phyloP scores from a whole-genome alignment of 1,140 invertebrate species.

The Platyura marginata region DNA sequence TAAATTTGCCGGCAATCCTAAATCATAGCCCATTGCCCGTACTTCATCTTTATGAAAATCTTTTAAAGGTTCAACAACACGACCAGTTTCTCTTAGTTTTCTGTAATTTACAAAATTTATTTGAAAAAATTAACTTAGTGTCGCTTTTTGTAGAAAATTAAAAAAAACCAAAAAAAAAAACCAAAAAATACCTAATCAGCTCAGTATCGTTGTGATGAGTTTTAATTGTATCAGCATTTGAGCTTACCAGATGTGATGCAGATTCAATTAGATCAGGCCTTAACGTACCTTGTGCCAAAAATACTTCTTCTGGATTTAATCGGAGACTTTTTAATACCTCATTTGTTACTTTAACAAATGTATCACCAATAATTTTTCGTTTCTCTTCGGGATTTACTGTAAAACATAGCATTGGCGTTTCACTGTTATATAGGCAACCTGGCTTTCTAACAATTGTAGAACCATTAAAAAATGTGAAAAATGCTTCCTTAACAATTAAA shows the following conservation, averaged over 20 bases:
- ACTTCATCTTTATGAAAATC: constrained; percentile 99
- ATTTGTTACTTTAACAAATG: constrained; percentile 83
- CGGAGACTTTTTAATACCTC: constrained; percentile 66
- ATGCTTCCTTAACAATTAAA: constrained; percentile 61
- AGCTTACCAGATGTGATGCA: constrained; percentile 71
- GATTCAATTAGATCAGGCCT: constrained; percentile 97
- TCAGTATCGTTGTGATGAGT: constrained; percentile 99
- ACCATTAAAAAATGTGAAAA: constrained; percentile 54
- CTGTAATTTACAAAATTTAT: too few species aligned
- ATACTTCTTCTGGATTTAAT: constrained; percentile 66
- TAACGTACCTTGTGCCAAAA: constrained; percentile 79
- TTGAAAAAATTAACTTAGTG: too few species aligned
- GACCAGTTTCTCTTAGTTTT: constrained; percentile 60
- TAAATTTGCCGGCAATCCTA: constrained; percentile 71
- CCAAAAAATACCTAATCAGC: constrained; percentile 71
- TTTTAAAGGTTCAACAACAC: constrained; percentile 92
- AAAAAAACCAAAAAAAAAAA: not conserved
- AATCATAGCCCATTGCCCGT: constrained; percentile 60
- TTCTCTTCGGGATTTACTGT: constrained; percentile 90
- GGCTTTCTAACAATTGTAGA: constrained; percentile 46
- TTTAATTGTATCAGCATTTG: constrained; percentile 88
- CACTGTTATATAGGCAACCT: constrained; percentile 29
- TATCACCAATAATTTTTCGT: constrained; percentile 96
- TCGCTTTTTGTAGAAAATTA: too few species aligned
- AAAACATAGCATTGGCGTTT: constrained; percentile 76